Conservation (phyloP, 2,888 invertebrate species). For the Phyllotreta striolata region DNA sequence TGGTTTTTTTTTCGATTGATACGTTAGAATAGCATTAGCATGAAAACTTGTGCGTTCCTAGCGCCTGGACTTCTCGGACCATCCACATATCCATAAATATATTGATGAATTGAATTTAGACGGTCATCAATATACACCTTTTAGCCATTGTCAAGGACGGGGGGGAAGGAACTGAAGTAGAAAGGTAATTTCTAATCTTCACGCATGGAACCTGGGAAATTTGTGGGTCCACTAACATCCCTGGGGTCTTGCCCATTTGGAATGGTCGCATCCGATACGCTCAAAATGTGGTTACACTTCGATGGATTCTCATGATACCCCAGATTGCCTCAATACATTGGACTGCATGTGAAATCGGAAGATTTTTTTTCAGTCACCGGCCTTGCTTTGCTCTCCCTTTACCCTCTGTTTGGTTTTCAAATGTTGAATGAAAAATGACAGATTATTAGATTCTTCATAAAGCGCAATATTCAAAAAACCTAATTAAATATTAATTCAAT, state of each 20-base stretch:
- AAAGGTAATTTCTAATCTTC: conserved; percentile 35
- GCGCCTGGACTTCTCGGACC: not conserved
- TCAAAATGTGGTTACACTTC: conserved; percentile 48
- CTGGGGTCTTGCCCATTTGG: conserved; percentile 22
- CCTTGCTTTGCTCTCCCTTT: conserved; percentile 35
- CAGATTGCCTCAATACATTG: conserved; percentile 39
- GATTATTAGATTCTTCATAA: conserved; percentile 19
- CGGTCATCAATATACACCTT: conserved; percentile 7
- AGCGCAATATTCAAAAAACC: conserved; percentile 6
- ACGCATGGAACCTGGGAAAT: conserved; percentile 32
- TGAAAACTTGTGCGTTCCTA: too few species aligned
- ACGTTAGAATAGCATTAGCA: too few species aligned
- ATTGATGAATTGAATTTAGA: conserved; percentile 16
- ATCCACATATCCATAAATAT: conserved; percentile 14
- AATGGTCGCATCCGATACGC: conserved; percentile 39
- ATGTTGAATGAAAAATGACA: conserved; percentile 38
- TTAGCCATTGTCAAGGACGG: conserved; percentile 17
- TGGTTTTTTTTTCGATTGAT: too few species aligned
- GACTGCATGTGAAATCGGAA: conserved; percentile 37
- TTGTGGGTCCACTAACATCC: conserved; percentile 32
- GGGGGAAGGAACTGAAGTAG: conserved; percentile 33
- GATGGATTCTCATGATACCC: conserved; percentile 37
- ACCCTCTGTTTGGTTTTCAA: conserved; percentile 45
- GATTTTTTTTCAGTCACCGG: conserved; percentile 44
- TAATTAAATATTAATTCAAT: conserved; percentile 1